Base-by-base conservation (phyloP, 1,140 invertebrate genomes). In the Ceratina japonica region DNA sequence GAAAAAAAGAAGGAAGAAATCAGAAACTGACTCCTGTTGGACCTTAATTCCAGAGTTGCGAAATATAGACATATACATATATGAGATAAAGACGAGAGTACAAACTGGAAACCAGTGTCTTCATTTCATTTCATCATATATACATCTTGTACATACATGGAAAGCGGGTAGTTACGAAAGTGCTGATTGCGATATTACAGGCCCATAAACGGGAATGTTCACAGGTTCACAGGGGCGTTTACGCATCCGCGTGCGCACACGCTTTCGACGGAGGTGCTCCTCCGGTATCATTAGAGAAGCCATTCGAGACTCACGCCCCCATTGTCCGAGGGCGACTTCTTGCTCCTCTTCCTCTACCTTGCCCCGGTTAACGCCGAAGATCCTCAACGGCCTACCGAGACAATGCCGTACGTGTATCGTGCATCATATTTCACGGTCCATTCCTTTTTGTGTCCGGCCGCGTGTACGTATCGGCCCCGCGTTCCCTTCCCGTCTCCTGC, bases 391-490 rank as follows among this genome's bases (percentile, higher is more conserved):
- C 76, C 76, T 81, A 69, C 69, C 76, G 83, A 86, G 87, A 90
- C 88, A 89, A 89, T 89, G 82, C 87, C 65, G 56, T 77, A 65
- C 77, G 79, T 73, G 81, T 82, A 86, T 77, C 83, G 82, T 87
- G 88, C 87, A 89, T 89, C 88, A 89, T 89, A 88, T 89, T 89
- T 90, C 89, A 90, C 86, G 65, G 78, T 85, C 37, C 74, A 83
- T 87, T 82, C 62, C 71, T 82, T 87, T 89, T 85, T 86, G 58
- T 44, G 62, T 79, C 59, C 79, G 62, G 24, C 37, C 37, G 37
- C 66, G 59, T 62, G 79, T 62, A 70, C 56, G 72, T 62, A 74
- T 75, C 70, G 59, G 18, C 10, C 56, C 22, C 56, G 18, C 13
- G 31, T 49, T 66, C 68, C 54, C 63, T 75, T 62, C 59, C 58